Conservation (phyloP, 2,888 invertebrate genomes). For the Drosophila ustulata region DNA sequence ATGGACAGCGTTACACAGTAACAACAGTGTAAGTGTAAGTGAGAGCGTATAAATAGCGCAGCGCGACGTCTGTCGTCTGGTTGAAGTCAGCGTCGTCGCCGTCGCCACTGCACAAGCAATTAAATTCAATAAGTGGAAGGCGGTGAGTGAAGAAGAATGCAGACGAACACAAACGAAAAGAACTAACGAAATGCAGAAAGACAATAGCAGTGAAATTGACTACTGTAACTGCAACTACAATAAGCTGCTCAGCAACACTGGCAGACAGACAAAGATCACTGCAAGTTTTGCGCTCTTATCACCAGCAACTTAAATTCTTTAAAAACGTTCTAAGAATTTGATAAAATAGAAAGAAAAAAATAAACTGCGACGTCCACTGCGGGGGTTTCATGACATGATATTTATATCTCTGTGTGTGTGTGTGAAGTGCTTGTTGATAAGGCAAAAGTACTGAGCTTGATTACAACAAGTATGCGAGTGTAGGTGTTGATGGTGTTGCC, state of each 20-base stretch:
- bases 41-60: conserved; percentile 71
- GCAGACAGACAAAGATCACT: conserved; percentile 28
- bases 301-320: conserved; percentile 45
- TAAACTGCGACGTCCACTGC: conserved; percentile 8
- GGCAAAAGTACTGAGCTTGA: conserved; percentile 14
- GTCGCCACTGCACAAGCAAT: conserved; percentile 66
- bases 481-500: conserved; percentile 50
- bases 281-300: conserved; percentile 55
- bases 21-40: conserved; percentile 65
- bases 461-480: conserved; percentile 17
- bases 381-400: conserved; percentile 38
- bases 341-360: conserved; percentile 48
- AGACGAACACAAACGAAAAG: conserved; percentile 46
- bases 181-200: conserved; percentile 36
- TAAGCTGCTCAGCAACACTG: conserved; percentile 45
- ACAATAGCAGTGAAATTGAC: conserved; percentile 50
- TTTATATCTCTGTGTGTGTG: neutral
- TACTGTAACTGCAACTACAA: conserved; percentile 26
- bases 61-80: conserved; percentile 36
- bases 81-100: conserved; percentile 13
- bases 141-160: conserved; percentile 59
- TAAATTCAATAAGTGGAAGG: conserved; percentile 76
- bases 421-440: conserved; percentile 45
- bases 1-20: conserved; percentile 28
- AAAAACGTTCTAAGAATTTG: conserved; percentile 63